Percentiles rank a stretch among this genome's conserved stretches.
Conservation (phyloP, 2,888 invertebrate genomes). For the Nezara viridula region DNA sequence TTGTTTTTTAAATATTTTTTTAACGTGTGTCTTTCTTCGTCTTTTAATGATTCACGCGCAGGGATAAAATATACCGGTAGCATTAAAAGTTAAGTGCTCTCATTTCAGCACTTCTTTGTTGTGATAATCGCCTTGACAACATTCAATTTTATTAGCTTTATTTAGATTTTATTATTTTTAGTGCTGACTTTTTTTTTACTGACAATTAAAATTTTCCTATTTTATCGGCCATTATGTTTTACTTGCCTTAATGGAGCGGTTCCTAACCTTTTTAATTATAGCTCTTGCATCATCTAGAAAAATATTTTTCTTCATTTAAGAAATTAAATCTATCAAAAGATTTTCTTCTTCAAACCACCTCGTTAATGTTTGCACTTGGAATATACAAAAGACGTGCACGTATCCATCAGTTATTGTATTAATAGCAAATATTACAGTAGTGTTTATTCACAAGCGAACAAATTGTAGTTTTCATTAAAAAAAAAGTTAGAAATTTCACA, state of each 20-base stretch:
- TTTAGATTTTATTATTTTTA: neutral
- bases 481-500: neutral
- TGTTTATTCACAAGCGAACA: neutral
- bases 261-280: neutral
- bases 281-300: no score
- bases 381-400: neutral
- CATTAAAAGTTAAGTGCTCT: neutral
- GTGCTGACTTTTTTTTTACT: neutral
- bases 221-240: neutral
- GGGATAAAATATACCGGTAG: conserved; percentile 42
- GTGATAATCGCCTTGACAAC: conserved; percentile 23
- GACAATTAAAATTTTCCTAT: neutral
- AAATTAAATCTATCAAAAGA: neutral
- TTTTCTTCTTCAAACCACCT: neutral
- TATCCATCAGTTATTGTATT: neutral
- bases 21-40: conserved; percentile 34
- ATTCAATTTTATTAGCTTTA: neutral
- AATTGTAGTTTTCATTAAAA: neutral
- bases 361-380: neutral
- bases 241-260: neutral
- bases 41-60: conserved; percentile 36
- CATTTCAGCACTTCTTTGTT: neutral
- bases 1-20: neutral
- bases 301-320: neutral
- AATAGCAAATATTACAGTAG: neutral